A percentile compares a stretch with the other conserved stretches of the same genome.
phyloP scores from a whole-genome alignment of 2,888 invertebrate species.

The Sphinx pinastri region DNA sequence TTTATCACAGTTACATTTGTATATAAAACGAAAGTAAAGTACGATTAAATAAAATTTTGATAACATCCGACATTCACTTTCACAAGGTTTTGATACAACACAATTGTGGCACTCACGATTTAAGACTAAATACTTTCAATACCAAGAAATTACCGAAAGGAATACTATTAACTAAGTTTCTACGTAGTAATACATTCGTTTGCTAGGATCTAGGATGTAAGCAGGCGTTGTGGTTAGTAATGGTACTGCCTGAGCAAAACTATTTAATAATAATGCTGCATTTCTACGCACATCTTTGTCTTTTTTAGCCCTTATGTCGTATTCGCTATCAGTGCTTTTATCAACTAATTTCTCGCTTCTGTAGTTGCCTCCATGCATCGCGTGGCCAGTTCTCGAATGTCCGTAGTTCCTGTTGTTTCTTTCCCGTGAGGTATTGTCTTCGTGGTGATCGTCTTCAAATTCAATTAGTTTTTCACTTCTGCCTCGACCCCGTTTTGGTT shows the following conservation, averaged over 20 bases:
- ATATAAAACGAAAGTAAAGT: constrained; percentile 19
- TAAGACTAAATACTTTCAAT: constrained; percentile 11
- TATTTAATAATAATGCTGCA: constrained; percentile 66
- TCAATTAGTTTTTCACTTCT: constrained; percentile 65
- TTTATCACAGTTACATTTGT: constrained; percentile 20
- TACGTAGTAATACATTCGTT: constrained; percentile 80
- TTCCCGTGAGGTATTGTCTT: constrained; percentile 47
- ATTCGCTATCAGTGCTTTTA: constrained; percentile 37
- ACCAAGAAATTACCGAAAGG: constrained; percentile 5
- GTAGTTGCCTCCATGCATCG: constrained; percentile 78
- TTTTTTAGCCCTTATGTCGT: constrained; percentile 40
- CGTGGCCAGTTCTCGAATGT: constrained; percentile 46
- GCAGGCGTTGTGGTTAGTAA: constrained; percentile 67
- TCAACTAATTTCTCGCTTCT: constrained; percentile 62
- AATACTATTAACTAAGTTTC: constrained; percentile 47
- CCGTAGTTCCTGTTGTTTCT: constrained; percentile 50
- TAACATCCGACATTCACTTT: constrained; percentile 9
- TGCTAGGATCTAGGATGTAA: constrained; percentile 78
- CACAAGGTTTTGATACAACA: constrained; percentile 19
- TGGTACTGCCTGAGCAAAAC: constrained; percentile 70
- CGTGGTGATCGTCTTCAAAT: constrained; percentile 53
- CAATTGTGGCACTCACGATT: constrained; percentile 15
- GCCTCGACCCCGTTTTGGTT: constrained; percentile 39
- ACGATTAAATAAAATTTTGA: constrained; percentile 12
- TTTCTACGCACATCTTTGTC: constrained; percentile 50